A percentile compares a stretch with the other conserved stretches of the same genome.
Evolutionary conservation across 2,113 vertebrate genomes (phyloP).

Genomic region (Sus scrofa): DNA sequence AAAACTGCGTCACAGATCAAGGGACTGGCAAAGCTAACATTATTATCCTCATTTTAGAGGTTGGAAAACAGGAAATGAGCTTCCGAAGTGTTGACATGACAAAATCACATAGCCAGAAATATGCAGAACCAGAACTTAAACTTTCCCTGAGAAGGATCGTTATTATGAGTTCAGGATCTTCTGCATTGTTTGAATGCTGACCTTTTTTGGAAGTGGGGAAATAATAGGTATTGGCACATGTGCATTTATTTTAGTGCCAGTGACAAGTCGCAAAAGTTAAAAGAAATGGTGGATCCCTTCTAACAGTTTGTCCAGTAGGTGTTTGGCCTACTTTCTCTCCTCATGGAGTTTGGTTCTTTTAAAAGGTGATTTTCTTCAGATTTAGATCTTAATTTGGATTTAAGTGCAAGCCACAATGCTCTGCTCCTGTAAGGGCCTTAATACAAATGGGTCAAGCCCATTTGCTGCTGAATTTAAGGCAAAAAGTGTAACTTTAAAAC

Average conservation of each 20-base stretch:
- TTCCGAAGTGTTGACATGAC: not conserved
- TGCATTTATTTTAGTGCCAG: conserved; percentile 55
- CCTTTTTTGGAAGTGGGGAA: conserved; percentile 34
- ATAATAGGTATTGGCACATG: conserved; percentile 30
- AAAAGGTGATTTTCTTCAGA: conserved; percentile 69
- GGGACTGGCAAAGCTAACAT: not conserved
- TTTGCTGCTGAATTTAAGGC: conserved; percentile 58
- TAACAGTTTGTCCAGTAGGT: conserved; percentile 44
- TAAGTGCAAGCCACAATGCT: conserved; percentile 34
- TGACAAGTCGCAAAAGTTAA: conserved; percentile 60
- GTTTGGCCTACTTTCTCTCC: conserved; percentile 69
- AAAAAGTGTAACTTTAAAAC: conserved; percentile 20
- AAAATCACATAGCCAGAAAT: conserved; percentile 22
- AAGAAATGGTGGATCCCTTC: conserved; percentile 51
- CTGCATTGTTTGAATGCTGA: conserved; percentile 16
- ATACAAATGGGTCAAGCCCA: conserved; percentile 38
- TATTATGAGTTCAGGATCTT: not conserved
- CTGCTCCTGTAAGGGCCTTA: conserved; percentile 39
- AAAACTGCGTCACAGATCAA: not conserved
- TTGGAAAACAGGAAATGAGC: not conserved
- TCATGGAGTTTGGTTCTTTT: conserved; percentile 37
- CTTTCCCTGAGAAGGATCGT: not conserved
- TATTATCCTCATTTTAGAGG: not conserved
- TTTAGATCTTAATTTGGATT: conserved; percentile 71
- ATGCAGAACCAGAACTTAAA: not conserved